Conservation (phyloP, 2,797 vertebrate species). For the Sternarchorhynchus goeldii region DNA sequence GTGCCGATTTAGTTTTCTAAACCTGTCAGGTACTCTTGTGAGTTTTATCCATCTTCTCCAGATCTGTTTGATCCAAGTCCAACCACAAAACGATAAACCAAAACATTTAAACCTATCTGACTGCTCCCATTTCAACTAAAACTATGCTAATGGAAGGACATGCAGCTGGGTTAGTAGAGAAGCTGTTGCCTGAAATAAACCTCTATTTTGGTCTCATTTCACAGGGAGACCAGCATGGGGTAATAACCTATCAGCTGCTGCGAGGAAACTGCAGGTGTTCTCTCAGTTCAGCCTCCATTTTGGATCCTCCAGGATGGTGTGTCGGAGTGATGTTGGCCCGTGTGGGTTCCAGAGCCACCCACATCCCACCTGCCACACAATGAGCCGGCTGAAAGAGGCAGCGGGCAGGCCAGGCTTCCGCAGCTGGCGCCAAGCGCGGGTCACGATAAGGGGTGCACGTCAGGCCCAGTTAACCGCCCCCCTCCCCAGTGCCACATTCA, state of each 20-base stretch:
- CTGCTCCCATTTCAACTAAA: too few species aligned
- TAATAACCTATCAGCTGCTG: conserved; percentile 17
- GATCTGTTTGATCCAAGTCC: too few species aligned
- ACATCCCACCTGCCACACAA: conserved; percentile 63
- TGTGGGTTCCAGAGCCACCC: conserved; percentile 54
- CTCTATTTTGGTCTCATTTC: not conserved
- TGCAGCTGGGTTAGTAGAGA: not conserved
- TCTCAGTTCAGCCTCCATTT: conserved; percentile 62
- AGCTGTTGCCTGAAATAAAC: not conserved
- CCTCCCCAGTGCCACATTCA: conserved; percentile 60
- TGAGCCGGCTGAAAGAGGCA: conserved; percentile 24
- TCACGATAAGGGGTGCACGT: conserved; percentile 48
- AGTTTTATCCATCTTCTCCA: too few species aligned
- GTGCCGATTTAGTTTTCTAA: too few species aligned
- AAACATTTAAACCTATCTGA: too few species aligned
- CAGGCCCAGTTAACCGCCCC: conserved; percentile 69
- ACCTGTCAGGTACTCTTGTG: too few species aligned
- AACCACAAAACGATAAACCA: too few species aligned
- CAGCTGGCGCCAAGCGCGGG: conserved; percentile 35
- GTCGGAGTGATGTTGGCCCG: conserved; percentile 29
- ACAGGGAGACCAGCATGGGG: not conserved
- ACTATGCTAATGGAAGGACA: not conserved
- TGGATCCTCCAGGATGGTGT: conserved; percentile 39
- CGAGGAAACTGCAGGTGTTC: conserved; percentile 66
- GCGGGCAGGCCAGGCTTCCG: conserved; percentile 60